Conservation (phyloP, 2,888 invertebrate genomes). For the Polymixis lichenea region DNA sequence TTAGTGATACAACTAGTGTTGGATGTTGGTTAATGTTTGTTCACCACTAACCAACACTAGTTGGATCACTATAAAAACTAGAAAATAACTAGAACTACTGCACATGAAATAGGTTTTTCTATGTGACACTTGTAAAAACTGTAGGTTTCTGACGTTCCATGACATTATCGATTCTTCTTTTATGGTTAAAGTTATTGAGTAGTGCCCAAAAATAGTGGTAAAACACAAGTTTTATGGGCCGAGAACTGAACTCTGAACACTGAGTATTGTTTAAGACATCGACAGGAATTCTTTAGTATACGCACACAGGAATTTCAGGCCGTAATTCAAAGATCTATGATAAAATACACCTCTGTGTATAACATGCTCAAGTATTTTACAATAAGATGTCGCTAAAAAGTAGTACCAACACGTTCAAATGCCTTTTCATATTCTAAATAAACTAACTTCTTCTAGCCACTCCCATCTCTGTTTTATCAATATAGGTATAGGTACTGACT, state of each 20-base stretch:
- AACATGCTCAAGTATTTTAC: constrained; percentile 11
- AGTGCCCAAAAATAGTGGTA: neutral
- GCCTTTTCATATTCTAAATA: constrained; percentile 12
- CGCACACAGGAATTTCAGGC: neutral
- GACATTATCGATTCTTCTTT: neutral
- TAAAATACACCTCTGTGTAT: neutral
- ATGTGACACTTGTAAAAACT: constrained; percentile 1
- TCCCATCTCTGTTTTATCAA: neutral
- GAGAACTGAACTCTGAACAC: constrained; percentile 2
- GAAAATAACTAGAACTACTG: neutral
- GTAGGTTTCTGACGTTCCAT: neutral
- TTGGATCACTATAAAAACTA: neutral
- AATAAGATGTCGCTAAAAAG: neutral
- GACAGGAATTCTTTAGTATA: neutral
- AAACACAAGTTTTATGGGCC: neutral
- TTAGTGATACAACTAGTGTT: constrained; percentile 30
- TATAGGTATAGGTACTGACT: no score
- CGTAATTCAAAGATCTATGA: neutral
- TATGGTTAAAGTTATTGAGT: constrained; percentile 1
- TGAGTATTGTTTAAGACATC: neutral
- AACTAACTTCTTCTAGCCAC: neutral
- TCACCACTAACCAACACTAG: neutral
- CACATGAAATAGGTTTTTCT: neutral
- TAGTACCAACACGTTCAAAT: constrained; percentile 2
- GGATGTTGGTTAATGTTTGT: neutral